phyloP scores from a whole-genome alignment of 2,113 vertebrate genomes.

The Macaca fascicularis region T2T-MFA8v1.1 NC_088385.1:105836001-105836500 shows the following conservation, averaged over 20 bases:
- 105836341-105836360: neutral
- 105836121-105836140: neutral
- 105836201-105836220: neutral
- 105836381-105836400: neutral
- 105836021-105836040: neutral
- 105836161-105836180: neutral
- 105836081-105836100: neutral
- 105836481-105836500: constrained; percentile 67
- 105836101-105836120: neutral
- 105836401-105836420: neutral
- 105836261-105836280: neutral
- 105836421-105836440: neutral
- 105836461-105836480: constrained; percentile 14
- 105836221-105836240: neutral
- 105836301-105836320: neutral
- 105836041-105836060: neutral
- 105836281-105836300: constrained; percentile 2
- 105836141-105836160: neutral
- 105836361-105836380: neutral
- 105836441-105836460: neutral
- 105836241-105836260: neutral
- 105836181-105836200: neutral
- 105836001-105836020: neutral
- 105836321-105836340: constrained; percentile 21
- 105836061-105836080: neutral